phyloP scores from a whole-genome alignment of 1,140 invertebrate genomes.

The Vanessa atalanta region DNA sequence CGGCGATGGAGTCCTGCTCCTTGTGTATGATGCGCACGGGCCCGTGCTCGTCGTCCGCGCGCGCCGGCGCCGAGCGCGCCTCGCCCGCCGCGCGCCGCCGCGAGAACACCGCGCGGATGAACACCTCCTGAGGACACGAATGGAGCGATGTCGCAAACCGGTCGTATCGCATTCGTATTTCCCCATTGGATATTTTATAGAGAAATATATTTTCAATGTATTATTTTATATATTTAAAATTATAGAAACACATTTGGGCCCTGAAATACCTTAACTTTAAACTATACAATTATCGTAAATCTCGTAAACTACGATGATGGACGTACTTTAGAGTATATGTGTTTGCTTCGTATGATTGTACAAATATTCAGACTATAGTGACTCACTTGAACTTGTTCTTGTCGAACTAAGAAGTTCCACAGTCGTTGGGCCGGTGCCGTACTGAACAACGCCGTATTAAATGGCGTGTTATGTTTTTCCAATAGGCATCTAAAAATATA shows the following conservation, averaged over 20 bases:
- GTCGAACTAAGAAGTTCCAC: conserved; percentile 96
- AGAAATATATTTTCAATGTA: no score
- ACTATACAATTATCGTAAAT: no score
- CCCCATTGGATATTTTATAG: no score
- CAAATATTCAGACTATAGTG: background rate
- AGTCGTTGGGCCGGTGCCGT: conserved; percentile 91
- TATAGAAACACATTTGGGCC: no score
- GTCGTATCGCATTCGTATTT: no score
- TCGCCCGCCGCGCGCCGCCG: conserved; percentile 81
- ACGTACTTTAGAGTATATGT: no score
- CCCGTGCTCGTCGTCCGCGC: conserved; percentile 83
- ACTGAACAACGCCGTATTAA: conserved; percentile 88
- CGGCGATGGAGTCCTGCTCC: conserved; percentile 98
- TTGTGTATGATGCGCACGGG: conserved; percentile 98
- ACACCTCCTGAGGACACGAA: conserved; percentile 85
- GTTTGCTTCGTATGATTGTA: no score
- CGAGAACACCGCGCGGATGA: conserved; percentile 97
- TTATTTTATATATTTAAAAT: no score
- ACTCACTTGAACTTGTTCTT: conserved; percentile 91
- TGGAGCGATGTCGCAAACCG: background rate
- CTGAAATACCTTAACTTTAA: no score
- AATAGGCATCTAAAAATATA: conserved; percentile 84
- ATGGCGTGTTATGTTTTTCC: conserved; percentile 97
- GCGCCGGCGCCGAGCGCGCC: conserved; percentile 47
- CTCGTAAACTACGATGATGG: no score